phyloP scores from a whole-genome alignment of 2,113 vertebrate species.

The Ivindomyrus marchei region DNA sequence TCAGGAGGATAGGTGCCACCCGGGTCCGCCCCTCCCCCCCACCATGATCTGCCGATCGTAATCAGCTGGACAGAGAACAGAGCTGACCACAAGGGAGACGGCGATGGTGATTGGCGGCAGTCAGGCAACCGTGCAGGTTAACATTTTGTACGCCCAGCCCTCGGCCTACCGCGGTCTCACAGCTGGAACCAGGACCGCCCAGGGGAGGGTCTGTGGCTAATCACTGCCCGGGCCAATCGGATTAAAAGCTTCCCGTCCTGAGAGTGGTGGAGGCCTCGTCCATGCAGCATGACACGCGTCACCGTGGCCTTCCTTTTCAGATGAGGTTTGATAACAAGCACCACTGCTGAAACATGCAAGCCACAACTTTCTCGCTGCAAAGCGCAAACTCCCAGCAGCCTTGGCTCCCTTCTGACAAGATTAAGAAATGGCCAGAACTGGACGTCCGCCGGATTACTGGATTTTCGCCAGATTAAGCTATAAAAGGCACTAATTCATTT shows the following conservation, averaged over 20 bases:
- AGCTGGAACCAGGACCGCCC: background rate
- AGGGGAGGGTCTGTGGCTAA: background rate
- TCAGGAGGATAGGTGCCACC: constrained; percentile 13
- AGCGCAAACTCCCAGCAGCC: background rate
- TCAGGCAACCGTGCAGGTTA: background rate
- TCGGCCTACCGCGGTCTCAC: background rate
- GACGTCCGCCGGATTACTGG: background rate
- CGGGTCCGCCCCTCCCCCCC: background rate
- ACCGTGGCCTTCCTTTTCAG: background rate
- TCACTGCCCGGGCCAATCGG: background rate
- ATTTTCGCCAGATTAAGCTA: background rate
- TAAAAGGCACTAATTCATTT: background rate
- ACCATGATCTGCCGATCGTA: background rate
- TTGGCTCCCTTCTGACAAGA: background rate
- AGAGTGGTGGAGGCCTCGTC: background rate
- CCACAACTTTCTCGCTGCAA: background rate
- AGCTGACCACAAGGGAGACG: background rate
- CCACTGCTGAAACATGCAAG: background rate
- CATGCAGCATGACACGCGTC: background rate
- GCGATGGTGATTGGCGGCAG: background rate
- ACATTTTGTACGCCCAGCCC: background rate
- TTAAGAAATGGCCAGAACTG: background rate
- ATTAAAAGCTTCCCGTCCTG: constrained; percentile 20
- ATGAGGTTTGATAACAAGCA: background rate
- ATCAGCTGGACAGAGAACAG: background rate